phyloP scores from a whole-genome alignment of 2,113 vertebrate genomes.

The Cyanistes caeruleus region DNA sequence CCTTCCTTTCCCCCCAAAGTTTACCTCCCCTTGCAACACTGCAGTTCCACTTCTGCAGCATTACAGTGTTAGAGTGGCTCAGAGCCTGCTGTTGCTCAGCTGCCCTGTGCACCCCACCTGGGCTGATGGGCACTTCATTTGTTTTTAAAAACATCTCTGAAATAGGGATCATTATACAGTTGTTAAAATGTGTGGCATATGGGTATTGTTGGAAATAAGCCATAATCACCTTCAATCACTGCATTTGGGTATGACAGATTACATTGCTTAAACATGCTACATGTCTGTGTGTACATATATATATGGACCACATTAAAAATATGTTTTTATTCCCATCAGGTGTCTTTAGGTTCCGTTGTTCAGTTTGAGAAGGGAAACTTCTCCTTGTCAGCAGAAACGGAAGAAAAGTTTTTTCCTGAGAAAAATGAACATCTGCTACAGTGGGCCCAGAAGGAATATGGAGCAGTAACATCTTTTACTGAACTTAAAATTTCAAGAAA shows the following conservation, averaged over 20 bases:
- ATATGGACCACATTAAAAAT: not conserved
- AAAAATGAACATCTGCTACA: slow-evolving; percentile 88
- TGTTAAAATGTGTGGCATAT: not conserved
- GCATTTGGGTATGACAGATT: not conserved
- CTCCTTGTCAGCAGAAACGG: slow-evolving; percentile 78
- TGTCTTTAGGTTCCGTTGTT: slow-evolving; percentile 85
- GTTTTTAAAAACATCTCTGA: not conserved
- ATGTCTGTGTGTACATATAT: not conserved
- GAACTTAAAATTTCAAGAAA: slow-evolving; percentile 91
- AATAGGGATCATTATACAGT: not conserved
- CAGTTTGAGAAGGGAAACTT: slow-evolving; percentile 83
- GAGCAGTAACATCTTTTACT: slow-evolving; percentile 94
- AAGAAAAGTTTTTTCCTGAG: slow-evolving; percentile 81
- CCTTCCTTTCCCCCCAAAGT: not conserved
- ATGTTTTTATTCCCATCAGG: slow-evolving; percentile 75
- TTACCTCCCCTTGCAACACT: not conserved
- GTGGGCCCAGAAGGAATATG: slow-evolving; percentile 89
- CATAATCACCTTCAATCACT: not conserved
- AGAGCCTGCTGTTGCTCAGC: not conserved
- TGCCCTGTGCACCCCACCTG: not conserved
- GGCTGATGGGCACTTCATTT: not conserved
- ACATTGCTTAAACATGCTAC: not conserved
- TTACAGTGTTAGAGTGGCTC: not conserved
- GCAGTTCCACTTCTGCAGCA: not conserved
- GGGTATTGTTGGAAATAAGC: not conserved